phyloP scores from a whole-genome alignment of 2,888 invertebrate species.

The Cryptocheilus praepositus region DNA sequence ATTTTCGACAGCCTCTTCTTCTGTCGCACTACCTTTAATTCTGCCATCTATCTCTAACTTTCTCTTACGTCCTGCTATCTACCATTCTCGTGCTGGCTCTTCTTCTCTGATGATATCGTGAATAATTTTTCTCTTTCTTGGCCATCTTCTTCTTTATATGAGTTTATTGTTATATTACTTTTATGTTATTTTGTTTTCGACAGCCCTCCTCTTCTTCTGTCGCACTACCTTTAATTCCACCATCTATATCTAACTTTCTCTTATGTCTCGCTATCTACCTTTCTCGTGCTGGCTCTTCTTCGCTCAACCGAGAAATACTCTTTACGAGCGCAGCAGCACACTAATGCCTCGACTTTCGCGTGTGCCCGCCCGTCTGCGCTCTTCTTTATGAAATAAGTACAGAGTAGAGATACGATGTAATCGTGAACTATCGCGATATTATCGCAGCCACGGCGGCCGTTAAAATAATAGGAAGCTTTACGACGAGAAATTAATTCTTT shows the following conservation, averaged over 20 bases:
- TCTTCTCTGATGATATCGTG: too few species aligned
- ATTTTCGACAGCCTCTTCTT: too few species aligned
- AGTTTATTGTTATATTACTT: too few species aligned
- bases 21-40: too few species aligned
- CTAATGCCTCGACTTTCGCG: constrained; percentile 5
- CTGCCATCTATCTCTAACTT: too few species aligned
- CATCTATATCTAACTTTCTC: too few species aligned
- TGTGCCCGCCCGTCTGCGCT: not conserved
- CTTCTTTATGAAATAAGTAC: constrained; percentile 3
- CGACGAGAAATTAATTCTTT: constrained; percentile 43
- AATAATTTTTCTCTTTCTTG: too few species aligned
- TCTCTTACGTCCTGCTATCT: not conserved
- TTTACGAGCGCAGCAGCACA: constrained; percentile 33
- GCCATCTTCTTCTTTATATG: too few species aligned
- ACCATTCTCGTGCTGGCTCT: too few species aligned
- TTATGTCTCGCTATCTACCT: not conserved
- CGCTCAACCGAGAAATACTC: constrained; percentile 25
- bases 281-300: not conserved
- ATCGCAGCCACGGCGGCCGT: constrained; percentile 32
- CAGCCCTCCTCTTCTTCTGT: too few species aligned
- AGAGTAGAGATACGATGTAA: not conserved
- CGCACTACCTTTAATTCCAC: not conserved
- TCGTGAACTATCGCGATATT: constrained; percentile 21
- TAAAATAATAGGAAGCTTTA: constrained; percentile 49
- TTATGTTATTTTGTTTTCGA: too few species aligned